phyloP scores from a whole-genome alignment of 2,888 invertebrate species.

The Lapara coniferarum region DNA sequence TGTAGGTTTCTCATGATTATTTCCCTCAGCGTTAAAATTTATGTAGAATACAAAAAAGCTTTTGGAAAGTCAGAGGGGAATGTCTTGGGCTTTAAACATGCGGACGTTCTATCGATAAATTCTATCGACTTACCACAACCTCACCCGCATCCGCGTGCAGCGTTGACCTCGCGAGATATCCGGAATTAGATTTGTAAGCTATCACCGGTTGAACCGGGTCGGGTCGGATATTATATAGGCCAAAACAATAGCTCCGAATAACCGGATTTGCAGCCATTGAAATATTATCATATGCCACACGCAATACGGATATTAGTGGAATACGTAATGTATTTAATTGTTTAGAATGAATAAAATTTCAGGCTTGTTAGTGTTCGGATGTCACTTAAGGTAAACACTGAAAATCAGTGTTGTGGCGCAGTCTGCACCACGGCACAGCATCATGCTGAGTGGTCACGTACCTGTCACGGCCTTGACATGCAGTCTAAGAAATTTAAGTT shows the following conservation, averaged over 20 bases:
- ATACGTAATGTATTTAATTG: neutral
- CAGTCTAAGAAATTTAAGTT: no score
- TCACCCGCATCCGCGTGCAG: conserved; percentile 47
- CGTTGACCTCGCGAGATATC: conserved; percentile 56
- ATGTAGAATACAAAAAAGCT: no score
- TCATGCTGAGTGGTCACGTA: no score
- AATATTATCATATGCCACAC: conserved; percentile 19
- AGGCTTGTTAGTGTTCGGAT: no score
- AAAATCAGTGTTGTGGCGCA: no score
- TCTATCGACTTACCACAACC: conserved; percentile 32
- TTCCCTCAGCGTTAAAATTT: no score
- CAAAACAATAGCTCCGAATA: conserved; percentile 37
- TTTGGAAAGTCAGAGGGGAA: no score
- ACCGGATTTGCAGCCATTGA: conserved; percentile 28
- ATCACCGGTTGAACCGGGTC: conserved; percentile 54
- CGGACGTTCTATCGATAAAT: conserved; percentile 17
- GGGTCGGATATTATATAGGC: conserved; percentile 47
- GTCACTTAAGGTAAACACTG: no score
- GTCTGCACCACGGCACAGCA: no score
- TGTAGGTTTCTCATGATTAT: no score
- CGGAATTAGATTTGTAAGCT: conserved; percentile 71
- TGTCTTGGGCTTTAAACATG: no score
- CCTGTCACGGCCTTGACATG: no score
- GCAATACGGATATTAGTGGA: neutral
- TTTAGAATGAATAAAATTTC: neutral